Evolutionary conservation across 2,113 vertebrate genomes (phyloP), one percentile per base, ranked within the genome.

Genomic region (Oryzias melastigma): DNA sequence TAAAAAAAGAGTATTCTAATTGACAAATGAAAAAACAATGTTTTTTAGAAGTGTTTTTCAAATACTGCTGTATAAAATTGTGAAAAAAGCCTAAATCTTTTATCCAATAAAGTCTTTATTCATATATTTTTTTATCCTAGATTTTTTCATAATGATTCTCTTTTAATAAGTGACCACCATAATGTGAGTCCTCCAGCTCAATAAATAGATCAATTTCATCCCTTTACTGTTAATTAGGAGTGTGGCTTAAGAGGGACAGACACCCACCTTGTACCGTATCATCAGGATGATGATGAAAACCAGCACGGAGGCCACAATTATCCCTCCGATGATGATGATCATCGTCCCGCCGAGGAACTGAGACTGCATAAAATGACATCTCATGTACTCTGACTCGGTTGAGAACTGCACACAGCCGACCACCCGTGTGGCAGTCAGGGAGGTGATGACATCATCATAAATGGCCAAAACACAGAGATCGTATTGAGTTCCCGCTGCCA

Each of bases 261-360:
- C 18, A 74, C 87, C 69, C 82, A 99, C 97, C 87, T 96, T 98
- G 90, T 99, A 99, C 35, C 98, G 95, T 80, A 99, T 99, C 98
- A 99, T 99, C 62, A 99, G 93, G 86, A 99, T 99, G 80, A 99
- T 97, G 90, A 99, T 99, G 91, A 99, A 99, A 75, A 99, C 93
- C 1, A 99, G 93, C 77, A 99, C 96, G 0, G 98, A 99, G 1
- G 97, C 96, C 65, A 99, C 98, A 1, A 99, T 99, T 78, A 99
- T 96, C 65, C 98, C 98, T 40, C 98, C 98, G 2, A 99, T 99
- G 85, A 99, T 98, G 86, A 99, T 98, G 80, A 99, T 99, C 98
- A 99, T 99, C 64, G 98, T 99, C 56, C 98, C 98, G 0, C 98
- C 98, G 75, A 99, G 91, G 88, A 99, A 99, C 91, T 99, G 97